phyloP scores from a whole-genome alignment of 2,113 vertebrate species.

The Microcebus lehilahytsara region DNA sequence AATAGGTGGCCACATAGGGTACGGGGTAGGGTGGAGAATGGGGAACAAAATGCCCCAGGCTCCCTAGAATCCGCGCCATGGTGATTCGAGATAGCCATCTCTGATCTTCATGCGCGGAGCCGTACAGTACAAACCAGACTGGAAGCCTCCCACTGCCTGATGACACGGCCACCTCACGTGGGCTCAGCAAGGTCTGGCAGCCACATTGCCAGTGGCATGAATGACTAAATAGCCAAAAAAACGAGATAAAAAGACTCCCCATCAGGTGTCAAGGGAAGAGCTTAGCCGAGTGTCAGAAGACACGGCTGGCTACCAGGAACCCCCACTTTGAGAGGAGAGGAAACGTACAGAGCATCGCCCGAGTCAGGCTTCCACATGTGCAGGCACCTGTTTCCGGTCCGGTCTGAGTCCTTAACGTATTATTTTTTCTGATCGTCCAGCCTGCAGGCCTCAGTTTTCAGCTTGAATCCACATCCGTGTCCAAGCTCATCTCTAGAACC shows the following conservation, averaged over 20 bases:
- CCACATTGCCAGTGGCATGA: neutral
- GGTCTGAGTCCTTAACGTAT: neutral
- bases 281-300: neutral
- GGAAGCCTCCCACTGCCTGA: neutral
- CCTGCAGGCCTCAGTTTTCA: neutral
- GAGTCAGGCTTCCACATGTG: neutral
- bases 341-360: neutral
- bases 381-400: neutral
- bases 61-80: neutral
- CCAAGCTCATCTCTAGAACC: neutral
- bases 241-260: neutral
- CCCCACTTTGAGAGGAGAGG: neutral
- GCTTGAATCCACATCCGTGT: neutral
- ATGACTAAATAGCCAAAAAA: neutral
- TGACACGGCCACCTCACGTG: fast-evolving
- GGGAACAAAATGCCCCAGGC: neutral
- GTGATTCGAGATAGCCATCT: neutral
- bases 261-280: neutral
- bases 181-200: neutral
- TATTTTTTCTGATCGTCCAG: neutral
- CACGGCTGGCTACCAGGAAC: neutral
- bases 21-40: fast-evolving
- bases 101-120: neutral
- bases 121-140: fast-evolving
- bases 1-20: neutral